Evolutionary conservation across 2,888 invertebrate species (phyloP).

Genomic region (Cantharis lateralis): DNA sequence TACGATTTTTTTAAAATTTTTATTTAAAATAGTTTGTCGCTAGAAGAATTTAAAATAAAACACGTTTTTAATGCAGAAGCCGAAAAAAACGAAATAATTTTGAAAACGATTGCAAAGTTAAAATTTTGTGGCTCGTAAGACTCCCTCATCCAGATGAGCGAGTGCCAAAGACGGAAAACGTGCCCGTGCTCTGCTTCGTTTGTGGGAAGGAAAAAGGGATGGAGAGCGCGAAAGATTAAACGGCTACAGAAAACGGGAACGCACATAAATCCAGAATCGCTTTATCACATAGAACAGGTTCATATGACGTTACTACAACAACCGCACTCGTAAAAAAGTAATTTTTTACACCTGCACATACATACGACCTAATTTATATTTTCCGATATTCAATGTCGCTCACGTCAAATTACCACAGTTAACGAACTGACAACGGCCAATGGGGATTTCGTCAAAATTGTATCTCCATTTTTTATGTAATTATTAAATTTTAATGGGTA

Average conservation of each 20-base stretch:
- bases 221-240: constrained; percentile 32
- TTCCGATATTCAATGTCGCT: not conserved
- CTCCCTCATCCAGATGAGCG: constrained; percentile 23
- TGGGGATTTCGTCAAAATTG: not conserved
- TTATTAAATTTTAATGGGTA: not conserved
- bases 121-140: not conserved
- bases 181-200: constrained; percentile 21
- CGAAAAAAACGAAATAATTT: not conserved
- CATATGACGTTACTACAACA: constrained; percentile 17
- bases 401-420: not conserved
- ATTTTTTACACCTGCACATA: constrained; percentile 7
- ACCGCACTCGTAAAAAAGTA: constrained; percentile 25
- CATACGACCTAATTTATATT: constrained; percentile 3
- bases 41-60: not conserved
- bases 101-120: not conserved
- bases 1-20: not conserved
- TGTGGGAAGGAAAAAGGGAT: constrained; percentile 26
- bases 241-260: constrained; percentile 28
- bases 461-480: not conserved
- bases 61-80: not conserved
- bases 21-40: not conserved
- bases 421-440: not conserved
- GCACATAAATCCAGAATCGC: constrained; percentile 30
- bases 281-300: constrained; percentile 24
- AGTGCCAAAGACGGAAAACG: constrained; percentile 29